Percentiles rank a stretch among this genome's conserved stretches.
These are phyloP conservation scores for Drosophila takahashii DNA, from an alignment of 1,140 invertebrate genomes.

Conservation along the genomic window DNA sequence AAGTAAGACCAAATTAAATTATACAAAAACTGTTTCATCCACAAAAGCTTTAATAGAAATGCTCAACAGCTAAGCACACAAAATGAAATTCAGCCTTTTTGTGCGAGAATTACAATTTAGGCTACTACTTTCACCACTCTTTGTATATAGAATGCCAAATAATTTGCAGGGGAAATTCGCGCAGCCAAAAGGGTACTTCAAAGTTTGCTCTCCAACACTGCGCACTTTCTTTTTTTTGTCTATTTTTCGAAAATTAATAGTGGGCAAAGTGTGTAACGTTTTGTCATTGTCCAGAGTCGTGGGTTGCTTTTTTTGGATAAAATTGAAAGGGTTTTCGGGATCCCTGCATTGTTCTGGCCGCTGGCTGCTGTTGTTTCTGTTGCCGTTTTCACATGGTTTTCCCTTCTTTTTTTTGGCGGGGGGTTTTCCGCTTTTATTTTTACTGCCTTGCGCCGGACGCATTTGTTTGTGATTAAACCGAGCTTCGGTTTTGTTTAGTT, in stretches of 20 bases:
- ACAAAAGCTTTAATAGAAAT: not conserved
- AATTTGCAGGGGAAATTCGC: conserved; percentile 20
- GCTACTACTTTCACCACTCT: not conserved
- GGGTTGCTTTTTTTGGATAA: not conserved
- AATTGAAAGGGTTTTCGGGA: not conserved
- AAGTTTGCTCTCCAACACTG: conserved; percentile 37
- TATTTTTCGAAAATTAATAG: conserved; percentile 77
- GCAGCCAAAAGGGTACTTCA: conserved; percentile 20
- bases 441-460: conserved; percentile 51
- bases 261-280: conserved; percentile 68
- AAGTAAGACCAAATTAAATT: conserved; percentile 6
- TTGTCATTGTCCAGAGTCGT: conserved; percentile 60
- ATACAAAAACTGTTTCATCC: not conserved
- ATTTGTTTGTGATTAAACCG: conserved; percentile 77
- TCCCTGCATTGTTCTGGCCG: conserved; percentile 32
- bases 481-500: conserved; percentile 66
- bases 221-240: conserved; percentile 25
- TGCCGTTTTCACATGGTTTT: not conserved
- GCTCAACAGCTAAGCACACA: conserved; percentile 9
- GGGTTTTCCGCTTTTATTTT: conserved; percentile 2
- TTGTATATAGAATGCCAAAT: conserved; percentile 10
- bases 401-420: not conserved
- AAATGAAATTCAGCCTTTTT: not conserved
- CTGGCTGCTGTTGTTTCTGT: conserved; percentile 11
- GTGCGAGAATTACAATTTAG: conserved; percentile 8